phyloP scores from a whole-genome alignment of 2,888 invertebrate species.

The Spodoptera littoralis region DNA sequence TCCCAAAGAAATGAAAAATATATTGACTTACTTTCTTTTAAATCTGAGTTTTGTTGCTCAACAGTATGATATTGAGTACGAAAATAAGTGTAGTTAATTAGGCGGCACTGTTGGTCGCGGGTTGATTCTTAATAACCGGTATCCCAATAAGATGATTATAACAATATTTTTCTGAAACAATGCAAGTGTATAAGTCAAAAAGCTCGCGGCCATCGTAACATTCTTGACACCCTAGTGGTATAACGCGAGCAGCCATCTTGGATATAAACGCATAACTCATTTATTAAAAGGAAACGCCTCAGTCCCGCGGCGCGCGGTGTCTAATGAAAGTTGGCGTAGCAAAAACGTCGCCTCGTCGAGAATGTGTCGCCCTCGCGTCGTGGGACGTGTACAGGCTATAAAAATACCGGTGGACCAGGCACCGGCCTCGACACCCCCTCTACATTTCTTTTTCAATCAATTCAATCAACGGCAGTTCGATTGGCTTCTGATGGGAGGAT shows the following conservation, averaged over 20 bases:
- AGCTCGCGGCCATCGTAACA: conserved; percentile 69
- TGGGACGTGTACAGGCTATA: conserved; percentile 86
- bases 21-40: conserved; percentile 32
- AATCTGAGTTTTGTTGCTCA: conserved; percentile 8
- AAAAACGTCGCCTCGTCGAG: conserved; percentile 85
- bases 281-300: conserved; percentile 85
- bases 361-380: conserved; percentile 87
- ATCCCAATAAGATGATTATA: conserved; percentile 45
- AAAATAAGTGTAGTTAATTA: neutral
- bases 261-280: conserved; percentile 86
- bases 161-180: conserved; percentile 46
- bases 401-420: conserved; percentile 82
- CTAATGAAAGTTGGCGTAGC: conserved; percentile 86
- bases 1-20: conserved; percentile 47
- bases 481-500: conserved; percentile 75
- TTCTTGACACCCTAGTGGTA: conserved; percentile 78
- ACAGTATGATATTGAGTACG: neutral
- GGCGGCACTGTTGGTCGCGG: neutral
- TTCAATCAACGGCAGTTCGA: conserved; percentile 84
- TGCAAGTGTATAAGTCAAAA: conserved; percentile 62
- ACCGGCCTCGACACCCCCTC: conserved; percentile 70
- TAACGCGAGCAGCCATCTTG: conserved; percentile 80
- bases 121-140: conserved; percentile 4
- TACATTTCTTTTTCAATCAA: conserved; percentile 85
- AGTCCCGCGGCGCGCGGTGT: conserved; percentile 80